Base-by-base conservation (phyloP, 2,888 invertebrate species). In the Mythimna albipuncta region DNA sequence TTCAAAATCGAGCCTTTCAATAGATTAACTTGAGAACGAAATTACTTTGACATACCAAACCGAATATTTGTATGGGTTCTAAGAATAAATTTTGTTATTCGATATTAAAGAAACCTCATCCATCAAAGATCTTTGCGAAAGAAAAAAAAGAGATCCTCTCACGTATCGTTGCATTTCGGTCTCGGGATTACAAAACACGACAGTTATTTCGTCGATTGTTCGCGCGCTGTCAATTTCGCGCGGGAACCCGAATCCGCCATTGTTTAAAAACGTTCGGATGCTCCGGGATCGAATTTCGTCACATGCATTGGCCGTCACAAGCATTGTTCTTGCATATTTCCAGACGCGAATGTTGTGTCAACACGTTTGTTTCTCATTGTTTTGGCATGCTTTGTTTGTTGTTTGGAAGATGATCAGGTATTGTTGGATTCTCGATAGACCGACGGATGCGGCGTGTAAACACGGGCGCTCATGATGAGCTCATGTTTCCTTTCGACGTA, bases 281-380 rank as follows among this genome's bases (percentile, higher is more conserved):
- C 89, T 87, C 82, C 85, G 87, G 89, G 88, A 89, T 93, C 91
- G 85, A 84, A 89, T 94, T 93, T 91, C 93, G 89, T 89, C 92
- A 93, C 88, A n/a, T n/a, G n/a, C n/a, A 80, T 82, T 69, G 70
- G 66, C 83, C 88, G 89, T 90, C 91, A 83, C 87, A 83, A 81
- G 88, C 87, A 92, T 93, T 92, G 93, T 93, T 89, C 87, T 81
- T 83, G 82, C 81, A 80, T 77, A 87, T 88, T 88, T 89, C 84
- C 87, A 83, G 85, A 83, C 84, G 83, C 83, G 84, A 83, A 83
- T 84, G 74, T 85, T 86, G 83, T 89, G 89, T 90, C 90, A 90
- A 89, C 91, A 88, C 85, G 82, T 82, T 87, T 87, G 86, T 85
- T 85, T 80, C 83, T 83, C 85, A 87, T 87, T 89, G 87, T 90